Evolutionary conservation across 2,888 invertebrate species (phyloP).

Genomic region (Acleris sparsana): DNA sequence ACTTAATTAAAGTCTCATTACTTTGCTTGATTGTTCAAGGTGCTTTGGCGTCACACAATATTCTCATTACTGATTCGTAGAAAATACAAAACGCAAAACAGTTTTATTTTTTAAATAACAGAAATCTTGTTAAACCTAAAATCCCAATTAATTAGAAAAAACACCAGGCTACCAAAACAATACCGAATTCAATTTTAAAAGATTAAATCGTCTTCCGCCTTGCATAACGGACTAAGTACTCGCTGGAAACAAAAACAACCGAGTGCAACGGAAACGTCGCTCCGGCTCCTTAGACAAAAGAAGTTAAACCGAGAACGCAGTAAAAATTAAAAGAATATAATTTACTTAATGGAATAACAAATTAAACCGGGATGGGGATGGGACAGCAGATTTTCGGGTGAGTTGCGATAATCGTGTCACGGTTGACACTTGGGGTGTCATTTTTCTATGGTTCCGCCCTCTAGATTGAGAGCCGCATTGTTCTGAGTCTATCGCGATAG

Average conservation of each 20-base stretch:
- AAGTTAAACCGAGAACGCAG: slow-evolving; percentile 46
- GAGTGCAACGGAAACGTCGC: slow-evolving; percentile 49
- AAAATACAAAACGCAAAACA: no score
- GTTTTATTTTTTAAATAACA: no score
- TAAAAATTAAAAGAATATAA: slow-evolving; percentile 51
- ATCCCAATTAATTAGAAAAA: slow-evolving; percentile 20
- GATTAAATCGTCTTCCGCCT: slow-evolving; percentile 36
- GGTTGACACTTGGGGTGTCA: slow-evolving; percentile 49
- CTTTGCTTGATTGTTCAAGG: no score
- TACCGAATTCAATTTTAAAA: slow-evolving; percentile 35
- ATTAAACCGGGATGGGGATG: slow-evolving; percentile 45
- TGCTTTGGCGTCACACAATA: no score
- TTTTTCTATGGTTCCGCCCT: slow-evolving; percentile 47
- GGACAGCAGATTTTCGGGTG: slow-evolving; percentile 48
- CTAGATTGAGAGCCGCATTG: slow-evolving; percentile 22
- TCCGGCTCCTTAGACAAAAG: slow-evolving; percentile 47
- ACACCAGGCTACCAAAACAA: slow-evolving; percentile 39
- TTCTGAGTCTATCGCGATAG: slow-evolving; percentile 19
- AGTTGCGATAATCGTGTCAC: slow-evolving; percentile 52
- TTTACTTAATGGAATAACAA: slow-evolving; percentile 35
- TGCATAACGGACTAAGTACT: slow-evolving; percentile 35
- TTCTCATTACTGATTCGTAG: no score
- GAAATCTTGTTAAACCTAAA: no score
- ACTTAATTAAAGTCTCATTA: no score
- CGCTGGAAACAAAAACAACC: slow-evolving; percentile 37